Evolutionary conservation across 1,140 invertebrate species (phyloP), one percentile per base, ranked within the genome.

Genomic region (Trichoplusia ni): DNA sequence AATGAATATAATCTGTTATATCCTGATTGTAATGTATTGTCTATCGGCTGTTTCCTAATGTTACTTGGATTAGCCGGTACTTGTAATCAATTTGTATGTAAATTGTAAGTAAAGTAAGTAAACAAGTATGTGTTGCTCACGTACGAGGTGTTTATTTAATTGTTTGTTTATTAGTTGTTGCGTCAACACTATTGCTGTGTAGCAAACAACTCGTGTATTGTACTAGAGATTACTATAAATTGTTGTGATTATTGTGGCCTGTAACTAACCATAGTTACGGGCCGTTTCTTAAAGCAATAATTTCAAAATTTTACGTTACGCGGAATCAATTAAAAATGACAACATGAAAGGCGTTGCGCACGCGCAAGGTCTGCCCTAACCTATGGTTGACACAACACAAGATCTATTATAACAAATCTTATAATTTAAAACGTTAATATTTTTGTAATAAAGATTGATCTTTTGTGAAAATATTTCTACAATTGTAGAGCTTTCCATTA

Each of bases 11-110:
- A 31, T 51, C 29, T 51, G 16, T 19, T 11, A 11, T 51, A 51
- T 31, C 47, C 18, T 54, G 18, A 37, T 54, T 54, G 33, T 54
- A 54, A 54, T 54, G 33, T 25, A 25, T 38, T 37, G 33, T 25
- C 31, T 54, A 33, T 35, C 29, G 9, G 9, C 11, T 35, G 29
- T 51, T 47, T 29, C 25, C 44, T 23, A 47, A 47, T 47, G 44
- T 16, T 47, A 1, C 21, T 44, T n/a, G 40, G 11, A 23, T 27
- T 25, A 47, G 21, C 44, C n/a, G 44, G 44, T 31, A 47, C 44
- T 47, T 29, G 44, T 16, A 19, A 23, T 23, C 44, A 47, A 47
- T 47, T 47, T 29, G 25, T 47, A 47, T 47, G 44, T 47, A 31
- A 47, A 47, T 47, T 16, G 7, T 29, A 38, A 4, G 37, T 8